A percentile compares a stretch with the other conserved stretches of the same genome.
Conservation (phyloP, 2,888 invertebrate genomes). For the Sarcophaga carnaria region DNA sequence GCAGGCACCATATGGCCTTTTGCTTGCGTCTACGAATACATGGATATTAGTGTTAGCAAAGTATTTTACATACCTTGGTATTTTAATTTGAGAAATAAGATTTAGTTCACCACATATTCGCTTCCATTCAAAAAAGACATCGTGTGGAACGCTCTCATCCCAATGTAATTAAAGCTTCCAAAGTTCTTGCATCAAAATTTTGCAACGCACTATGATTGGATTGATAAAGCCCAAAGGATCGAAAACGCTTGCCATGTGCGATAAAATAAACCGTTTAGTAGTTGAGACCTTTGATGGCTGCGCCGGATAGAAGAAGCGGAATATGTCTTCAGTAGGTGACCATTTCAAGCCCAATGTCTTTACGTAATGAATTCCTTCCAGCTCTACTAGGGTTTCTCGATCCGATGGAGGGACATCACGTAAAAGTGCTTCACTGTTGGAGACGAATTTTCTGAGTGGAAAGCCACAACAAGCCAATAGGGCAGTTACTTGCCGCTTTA, state of each 20-base stretch:
- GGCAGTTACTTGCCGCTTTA: slow-evolving; percentile 49
- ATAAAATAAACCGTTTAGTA: slow-evolving; percentile 60
- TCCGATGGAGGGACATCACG: no score
- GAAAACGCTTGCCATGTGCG: slow-evolving; percentile 56
- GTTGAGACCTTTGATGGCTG: background rate
- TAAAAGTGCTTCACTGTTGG: slow-evolving; percentile 46
- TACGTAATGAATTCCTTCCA: background rate
- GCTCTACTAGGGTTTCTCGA: no score
- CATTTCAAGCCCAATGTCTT: slow-evolving; percentile 62
- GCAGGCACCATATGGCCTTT: no score
- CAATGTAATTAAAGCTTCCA: slow-evolving; percentile 57
- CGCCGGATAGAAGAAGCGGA: slow-evolving; percentile 30
- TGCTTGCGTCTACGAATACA: no score
- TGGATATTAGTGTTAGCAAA: no score
- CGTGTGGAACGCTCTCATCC: slow-evolving; percentile 54
- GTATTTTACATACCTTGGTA: no score
- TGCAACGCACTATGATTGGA: slow-evolving; percentile 50
- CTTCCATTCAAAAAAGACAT: slow-evolving; percentile 29
- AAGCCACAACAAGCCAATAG: slow-evolving; percentile 59
- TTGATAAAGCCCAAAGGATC: slow-evolving; percentile 58
- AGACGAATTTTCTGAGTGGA: slow-evolving; percentile 63
- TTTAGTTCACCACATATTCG: slow-evolving; percentile 13
- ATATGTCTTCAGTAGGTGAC: slow-evolving; percentile 47
- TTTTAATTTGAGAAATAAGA: slow-evolving; percentile 1
- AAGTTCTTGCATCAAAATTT: slow-evolving; percentile 59